Conservation (phyloP, 2,113 vertebrate genomes). For the Amazona vittata region DNA sequence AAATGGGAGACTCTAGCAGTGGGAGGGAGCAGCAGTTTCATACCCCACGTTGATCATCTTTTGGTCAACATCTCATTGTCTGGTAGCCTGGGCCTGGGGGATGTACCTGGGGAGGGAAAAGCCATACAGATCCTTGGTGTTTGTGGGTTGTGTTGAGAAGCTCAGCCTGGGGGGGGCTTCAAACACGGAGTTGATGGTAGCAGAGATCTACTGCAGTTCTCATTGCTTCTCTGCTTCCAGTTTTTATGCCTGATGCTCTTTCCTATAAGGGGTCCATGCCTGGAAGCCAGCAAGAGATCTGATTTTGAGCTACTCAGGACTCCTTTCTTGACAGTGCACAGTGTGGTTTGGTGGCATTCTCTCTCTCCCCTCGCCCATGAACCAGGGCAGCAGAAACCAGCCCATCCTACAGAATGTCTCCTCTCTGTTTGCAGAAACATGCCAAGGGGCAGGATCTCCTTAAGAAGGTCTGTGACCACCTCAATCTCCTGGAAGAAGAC, state of each 20-base stretch:
- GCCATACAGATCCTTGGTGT: background rate
- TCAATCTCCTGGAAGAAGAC: slow-evolving; percentile 96
- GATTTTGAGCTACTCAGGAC: background rate
- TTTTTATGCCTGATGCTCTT: background rate
- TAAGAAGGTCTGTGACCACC: slow-evolving; percentile 92
- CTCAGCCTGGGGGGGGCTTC: background rate
- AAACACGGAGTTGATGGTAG: background rate
- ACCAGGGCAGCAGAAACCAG: background rate
- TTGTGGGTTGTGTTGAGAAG: background rate
- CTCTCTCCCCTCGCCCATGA: background rate
- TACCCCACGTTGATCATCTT: fast-evolving
- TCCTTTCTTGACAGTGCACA: background rate
- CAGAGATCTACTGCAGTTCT: background rate
- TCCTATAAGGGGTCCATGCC: background rate
- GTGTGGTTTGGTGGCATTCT: background rate
- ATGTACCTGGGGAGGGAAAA: background rate
- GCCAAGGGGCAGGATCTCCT: slow-evolving; percentile 94
- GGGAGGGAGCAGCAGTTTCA: background rate
- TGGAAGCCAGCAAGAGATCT: background rate
- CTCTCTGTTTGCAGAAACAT: slow-evolving; percentile 86
- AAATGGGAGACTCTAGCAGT: background rate
- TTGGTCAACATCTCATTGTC: fast-evolving
- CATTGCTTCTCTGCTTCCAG: background rate
- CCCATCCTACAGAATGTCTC: background rate
- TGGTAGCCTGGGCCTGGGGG: background rate